Percentiles rank a stretch among this genome's conserved stretches.
Evolutionary conservation across 1,140 invertebrate species (phyloP).

Genomic region (Thrips palmi): DNA sequence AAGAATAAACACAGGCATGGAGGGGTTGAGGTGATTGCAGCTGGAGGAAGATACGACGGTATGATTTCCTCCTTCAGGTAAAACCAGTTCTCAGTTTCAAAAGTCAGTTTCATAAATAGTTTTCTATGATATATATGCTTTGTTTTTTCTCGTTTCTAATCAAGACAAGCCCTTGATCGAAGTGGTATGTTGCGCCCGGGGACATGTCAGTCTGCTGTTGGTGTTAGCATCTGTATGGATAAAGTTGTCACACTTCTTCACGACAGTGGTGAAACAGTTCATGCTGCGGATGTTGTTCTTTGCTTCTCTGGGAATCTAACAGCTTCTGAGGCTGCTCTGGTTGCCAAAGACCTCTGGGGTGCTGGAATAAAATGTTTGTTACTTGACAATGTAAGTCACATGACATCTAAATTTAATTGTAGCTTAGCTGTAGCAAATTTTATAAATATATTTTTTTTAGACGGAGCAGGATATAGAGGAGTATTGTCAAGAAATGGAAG

Average conservation of each 20-base stretch:
- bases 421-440: constrained; percentile 4
- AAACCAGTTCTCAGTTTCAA: constrained; percentile 22
- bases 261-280: constrained; percentile 23
- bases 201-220: constrained; percentile 39
- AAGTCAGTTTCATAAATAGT: constrained; percentile 20
- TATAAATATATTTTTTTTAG: constrained; percentile 17
- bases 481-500: constrained; percentile 37
- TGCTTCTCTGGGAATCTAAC: constrained; percentile 35
- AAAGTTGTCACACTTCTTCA: constrained; percentile 38
- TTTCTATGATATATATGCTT: constrained; percentile 10
- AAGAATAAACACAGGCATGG: constrained; percentile 34
- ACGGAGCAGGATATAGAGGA: constrained; percentile 47
- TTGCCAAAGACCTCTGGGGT: constrained; percentile 37
- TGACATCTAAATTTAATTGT: constrained; percentile 1
- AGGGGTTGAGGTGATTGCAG: constrained; percentile 38
- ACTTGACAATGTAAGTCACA: constrained; percentile 19
- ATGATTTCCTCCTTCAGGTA: constrained; percentile 24
- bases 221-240: constrained; percentile 54
- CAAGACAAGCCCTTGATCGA: constrained; percentile 23
- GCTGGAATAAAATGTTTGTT: constrained; percentile 32
- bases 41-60: constrained; percentile 38
- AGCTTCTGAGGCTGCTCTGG: constrained; percentile 40
- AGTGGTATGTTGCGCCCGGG: constrained; percentile 22
- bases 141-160: constrained; percentile 16
- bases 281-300: constrained; percentile 42